Evolutionary conservation across 2,797 vertebrate species (phyloP).

Genomic region (Eurystomus glaucurus): DNA sequence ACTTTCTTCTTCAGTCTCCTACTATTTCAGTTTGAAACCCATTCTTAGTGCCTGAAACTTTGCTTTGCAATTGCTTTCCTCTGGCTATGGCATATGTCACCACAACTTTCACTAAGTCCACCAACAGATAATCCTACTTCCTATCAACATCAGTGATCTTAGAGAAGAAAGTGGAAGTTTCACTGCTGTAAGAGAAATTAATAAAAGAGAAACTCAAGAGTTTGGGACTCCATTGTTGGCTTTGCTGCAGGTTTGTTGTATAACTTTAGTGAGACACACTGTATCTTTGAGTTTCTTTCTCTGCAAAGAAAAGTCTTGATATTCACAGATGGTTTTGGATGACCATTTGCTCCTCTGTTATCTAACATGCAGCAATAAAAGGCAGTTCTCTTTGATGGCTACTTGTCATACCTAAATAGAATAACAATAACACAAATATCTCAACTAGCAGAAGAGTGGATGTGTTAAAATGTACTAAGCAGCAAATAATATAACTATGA

Average conservation of each 20-base stretch:
- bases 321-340: neutral
- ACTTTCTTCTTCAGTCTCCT: neutral
- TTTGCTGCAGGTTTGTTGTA: neutral
- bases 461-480: neutral
- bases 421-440: neutral
- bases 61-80: neutral
- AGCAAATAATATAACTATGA: neutral
- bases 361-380: neutral
- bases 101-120: neutral
- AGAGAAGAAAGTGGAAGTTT: neutral
- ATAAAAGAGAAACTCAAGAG: neutral
- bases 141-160: neutral
- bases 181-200: neutral
- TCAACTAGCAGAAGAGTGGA: neutral
- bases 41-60: neutral
- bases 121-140: neutral
- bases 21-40: neutral
- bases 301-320: neutral
- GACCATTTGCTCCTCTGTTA: neutral
- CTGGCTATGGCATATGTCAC: neutral
- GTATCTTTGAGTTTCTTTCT: neutral
- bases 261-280: neutral
- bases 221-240: neutral
- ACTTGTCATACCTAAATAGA: neutral
- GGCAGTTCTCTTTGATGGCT: neutral